Evolutionary conservation across 2,888 invertebrate species (phyloP).

Genomic region (Pasiphila rectangulata): DNA sequence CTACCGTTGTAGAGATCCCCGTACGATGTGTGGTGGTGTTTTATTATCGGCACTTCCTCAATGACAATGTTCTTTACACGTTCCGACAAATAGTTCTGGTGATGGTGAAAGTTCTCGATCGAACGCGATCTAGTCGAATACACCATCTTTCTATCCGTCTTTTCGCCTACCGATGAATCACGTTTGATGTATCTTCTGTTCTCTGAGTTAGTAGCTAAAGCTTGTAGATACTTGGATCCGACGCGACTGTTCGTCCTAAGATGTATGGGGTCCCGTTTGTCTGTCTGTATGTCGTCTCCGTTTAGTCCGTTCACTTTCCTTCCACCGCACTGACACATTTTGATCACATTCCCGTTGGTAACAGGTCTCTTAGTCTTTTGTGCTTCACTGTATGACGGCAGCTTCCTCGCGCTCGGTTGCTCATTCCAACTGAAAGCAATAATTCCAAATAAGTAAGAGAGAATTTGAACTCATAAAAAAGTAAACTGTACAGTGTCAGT

Average conservation of each 20-base stretch:
- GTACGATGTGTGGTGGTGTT: constrained; percentile 74
- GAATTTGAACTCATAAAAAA: background rate
- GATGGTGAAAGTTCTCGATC: constrained; percentile 72
- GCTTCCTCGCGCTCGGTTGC: constrained; percentile 75
- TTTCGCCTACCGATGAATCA: constrained; percentile 66
- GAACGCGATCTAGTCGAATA: constrained; percentile 70
- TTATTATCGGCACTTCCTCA: constrained; percentile 60
- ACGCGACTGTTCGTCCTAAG: constrained; percentile 71
- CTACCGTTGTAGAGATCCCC: constrained; percentile 71
- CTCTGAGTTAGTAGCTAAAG: constrained; percentile 62
- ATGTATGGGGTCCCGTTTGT: constrained; percentile 57
- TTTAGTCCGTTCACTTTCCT: constrained; percentile 63
- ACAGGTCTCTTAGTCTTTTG: constrained; percentile 76
- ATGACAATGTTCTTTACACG: constrained; percentile 54
- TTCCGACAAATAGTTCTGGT: constrained; percentile 50
- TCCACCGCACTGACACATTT: constrained; percentile 70
- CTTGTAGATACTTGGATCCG: constrained; percentile 74
- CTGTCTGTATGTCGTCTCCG: constrained; percentile 49
- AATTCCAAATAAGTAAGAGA: constrained; percentile 7
- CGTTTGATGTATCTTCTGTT: constrained; percentile 61
- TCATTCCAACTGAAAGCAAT: constrained; percentile 75
- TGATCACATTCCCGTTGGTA: constrained; percentile 65
- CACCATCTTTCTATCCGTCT: constrained; percentile 53
- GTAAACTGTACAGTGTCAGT: constrained; percentile 15
- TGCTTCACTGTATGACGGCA: constrained; percentile 78